Base-by-base conservation (phyloP, 35 echinoderm and acorn worm genomes). In the Ptychodera flava region DNA sequence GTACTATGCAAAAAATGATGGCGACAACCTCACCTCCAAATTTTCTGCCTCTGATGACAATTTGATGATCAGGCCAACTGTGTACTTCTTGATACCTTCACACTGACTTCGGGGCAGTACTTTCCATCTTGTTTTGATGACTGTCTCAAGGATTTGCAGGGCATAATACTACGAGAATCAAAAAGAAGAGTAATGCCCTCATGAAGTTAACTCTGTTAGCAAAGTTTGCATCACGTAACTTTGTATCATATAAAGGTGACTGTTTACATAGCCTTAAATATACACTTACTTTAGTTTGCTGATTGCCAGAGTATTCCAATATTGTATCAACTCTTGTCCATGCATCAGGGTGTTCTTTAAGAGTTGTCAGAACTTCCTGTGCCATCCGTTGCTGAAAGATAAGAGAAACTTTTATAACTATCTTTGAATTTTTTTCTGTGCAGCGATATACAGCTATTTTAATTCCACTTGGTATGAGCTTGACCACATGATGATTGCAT, bases 71-170 rank as follows among this genome's bases (percentile, higher is more conserved):
- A 99, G 86, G 22, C 96, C 96, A 52, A 99, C 96, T 80, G 93
- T 99, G 86, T 94, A 99, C 36, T 99, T 99, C 87, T 99, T 94
- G 77, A 94, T 99, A 35, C 96, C 96, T 92, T 99, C 96, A 91
- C 96, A 99, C 87, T 99, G 96, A 45, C 86, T 90, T 81, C 90
- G 38, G 22, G 93, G 93, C 38, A 94, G 78, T 35, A 99, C 96
- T 75, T 94, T 94, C 96, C 96, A 94, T 89, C 96, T 91, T 78
- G 93, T 94, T 87, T 99, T 99, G 83, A 99, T 99, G 22, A 99
- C 96, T 36, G 82, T 92, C 85, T 94, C 93, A 15, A 99, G 84
- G 34, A 99, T 99, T 88, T 99, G 96, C 33, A 99, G 89, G 64
- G 92, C 96, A 86, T 99, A 99, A 88, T 94, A 99, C 96, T 99